phyloP scores from a whole-genome alignment of 1,140 invertebrate genomes.

The Drosophila persimilis region DNA sequence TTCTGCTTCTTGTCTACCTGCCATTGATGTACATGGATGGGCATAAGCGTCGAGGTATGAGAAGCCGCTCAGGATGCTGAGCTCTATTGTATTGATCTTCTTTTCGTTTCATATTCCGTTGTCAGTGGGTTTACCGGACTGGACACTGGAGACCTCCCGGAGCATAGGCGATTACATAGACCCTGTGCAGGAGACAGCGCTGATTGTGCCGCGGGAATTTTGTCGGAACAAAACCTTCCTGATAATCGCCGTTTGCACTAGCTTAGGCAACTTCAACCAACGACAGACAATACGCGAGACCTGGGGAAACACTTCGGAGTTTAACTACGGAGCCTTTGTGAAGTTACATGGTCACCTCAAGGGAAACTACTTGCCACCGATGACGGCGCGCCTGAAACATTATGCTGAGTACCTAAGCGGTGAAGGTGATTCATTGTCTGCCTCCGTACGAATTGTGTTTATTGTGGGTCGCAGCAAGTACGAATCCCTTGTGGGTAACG shows the following conservation, averaged over 20 bases:
- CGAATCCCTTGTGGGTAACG: conserved; percentile 59
- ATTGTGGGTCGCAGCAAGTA: conserved; percentile 59
- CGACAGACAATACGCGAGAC: conserved; percentile 89
- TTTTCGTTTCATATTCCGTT: neutral
- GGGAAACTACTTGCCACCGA: conserved; percentile 56
- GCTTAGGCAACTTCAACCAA: conserved; percentile 87
- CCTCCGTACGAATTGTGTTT: conserved; percentile 66
- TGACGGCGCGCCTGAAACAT: conserved; percentile 42
- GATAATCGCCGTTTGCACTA: conserved; percentile 89
- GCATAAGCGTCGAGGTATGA: conserved; percentile 53
- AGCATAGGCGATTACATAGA: conserved; percentile 88
- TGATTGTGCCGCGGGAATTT: conserved; percentile 86
- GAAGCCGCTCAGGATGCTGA: neutral
- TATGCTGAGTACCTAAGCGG: conserved; percentile 53
- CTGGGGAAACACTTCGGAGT: conserved; percentile 87
- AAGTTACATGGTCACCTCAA: conserved; percentile 66
- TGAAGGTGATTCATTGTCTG: conserved; percentile 18
- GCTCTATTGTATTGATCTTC: neutral
- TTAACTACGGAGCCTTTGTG: conserved; percentile 84
- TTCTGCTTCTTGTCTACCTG: conserved; percentile 57
- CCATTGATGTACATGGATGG: conserved; percentile 52
- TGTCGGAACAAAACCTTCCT: conserved; percentile 86
- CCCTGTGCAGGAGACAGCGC: conserved; percentile 87
- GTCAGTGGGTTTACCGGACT: conserved; percentile 84
- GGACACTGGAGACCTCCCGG: conserved; percentile 88